Evolutionary conservation across 2,797 vertebrate genomes (phyloP), one percentile per base, ranked within the genome.

Genomic region (Coccyzus lansbergi): DNA sequence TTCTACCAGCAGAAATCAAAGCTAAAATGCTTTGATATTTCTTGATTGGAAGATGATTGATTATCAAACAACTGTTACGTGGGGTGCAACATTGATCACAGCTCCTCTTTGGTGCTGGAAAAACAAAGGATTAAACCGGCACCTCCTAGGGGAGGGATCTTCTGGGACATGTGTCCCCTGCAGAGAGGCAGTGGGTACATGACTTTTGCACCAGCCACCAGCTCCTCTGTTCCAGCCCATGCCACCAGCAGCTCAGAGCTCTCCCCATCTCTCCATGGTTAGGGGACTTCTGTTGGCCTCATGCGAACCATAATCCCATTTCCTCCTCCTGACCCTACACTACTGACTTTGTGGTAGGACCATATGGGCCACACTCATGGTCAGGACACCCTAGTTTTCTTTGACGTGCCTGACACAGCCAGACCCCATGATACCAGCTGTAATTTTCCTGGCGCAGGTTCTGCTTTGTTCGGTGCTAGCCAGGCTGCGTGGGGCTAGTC

Each of bases 381-480:
- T 33, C 42, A 2, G 1, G 40, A 31, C 22, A 77, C 31, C 49
- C 15, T 0, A 1, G 17, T 38, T 76, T 78, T 42, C 64, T 51
- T 26, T 74, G 70, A 56, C 7, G 5, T 28, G 44, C 49, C 33
- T 33, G 62, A 42, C 31, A 55, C 65, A 81, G 55, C 33, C 49
- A 51, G 48, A 68, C 24, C 15, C 33, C 0, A 2, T 64, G 46
- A n/a, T 82, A 33, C 79, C 6, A 1, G 70, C 48, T 95, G 85
- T 86, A 82, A 84, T 84, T 92, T 93, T 51, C 80, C 52, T 74
- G 7, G 3, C 59, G 49, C n/a, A 60, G 60, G 80, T 93, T 95
- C 91, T 88, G 74, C 89, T 91, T 94, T 12, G 2, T 92, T 95
- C 94, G 71, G 7, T 88, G 80, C 53, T 93, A 92, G 90, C 84